Evolutionary conservation across 2,888 invertebrate genomes (phyloP), one percentile per base, ranked within the genome.

Genomic region (Lepidocyrtoides sp.): DNA sequence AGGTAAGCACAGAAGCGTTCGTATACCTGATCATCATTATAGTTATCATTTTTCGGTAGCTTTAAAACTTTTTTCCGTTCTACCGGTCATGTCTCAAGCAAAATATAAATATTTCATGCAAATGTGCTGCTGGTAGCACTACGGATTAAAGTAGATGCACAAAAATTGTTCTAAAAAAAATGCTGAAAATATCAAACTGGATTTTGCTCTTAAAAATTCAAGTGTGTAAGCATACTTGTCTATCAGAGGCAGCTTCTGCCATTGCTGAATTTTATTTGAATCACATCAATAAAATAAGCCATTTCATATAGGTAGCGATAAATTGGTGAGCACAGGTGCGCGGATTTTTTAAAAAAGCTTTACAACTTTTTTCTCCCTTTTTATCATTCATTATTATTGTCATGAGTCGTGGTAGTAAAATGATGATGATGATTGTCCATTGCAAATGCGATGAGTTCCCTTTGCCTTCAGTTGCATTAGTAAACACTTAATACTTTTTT

Each of bases 121-220:
- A 86, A 86, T 86, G 60, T 75, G 44, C 75, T 75, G 5, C 48
- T 75, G 44, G 7, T 41, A 17, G 3, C 12, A 17, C 69, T 20
- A 44, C 41, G 32, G 8, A 12, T 63, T 29, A 17, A 84, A 57
- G 84, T 54, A 44, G n/a, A 54, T 17, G 51, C 14, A 20, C 54
- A 51, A 77, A 51, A 84, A 69, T 84, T 72, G 69, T 69, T 36
- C 8, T 48, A 60, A 44, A 72, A 72, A 32, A 66, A 32, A 14
- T 23, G 23, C 5, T 54, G 57, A 72, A 85, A 85, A 60, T 84
- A 57, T 85, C n/a, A 77, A 86, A 86, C 86, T 86, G 86, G 86
- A 86, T 86, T 86, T 77, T 77, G 17, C 44, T 75, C 86, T 86
- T 75, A 75, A 86, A 84, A 86, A 75, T 44, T 29, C 77, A 23